Evolutionary conservation across 2,113 vertebrate genomes (phyloP).

Genomic region (Geococcyx californianus): DNA sequence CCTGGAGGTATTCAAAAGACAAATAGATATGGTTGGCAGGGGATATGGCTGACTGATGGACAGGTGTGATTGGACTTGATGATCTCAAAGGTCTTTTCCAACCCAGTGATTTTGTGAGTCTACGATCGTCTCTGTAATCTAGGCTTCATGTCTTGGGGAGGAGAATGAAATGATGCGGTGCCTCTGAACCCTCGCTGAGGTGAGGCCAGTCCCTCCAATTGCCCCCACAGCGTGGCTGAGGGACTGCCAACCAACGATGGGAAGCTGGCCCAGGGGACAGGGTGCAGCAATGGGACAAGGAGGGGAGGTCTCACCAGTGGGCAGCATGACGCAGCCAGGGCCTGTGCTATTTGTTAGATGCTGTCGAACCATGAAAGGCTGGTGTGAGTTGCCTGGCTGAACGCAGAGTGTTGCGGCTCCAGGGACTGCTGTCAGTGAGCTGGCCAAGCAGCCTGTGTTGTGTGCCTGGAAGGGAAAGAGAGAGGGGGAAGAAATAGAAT

Average conservation of each 20-base stretch:
- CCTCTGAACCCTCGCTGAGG: fast-evolving
- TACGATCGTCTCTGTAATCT: fast-evolving
- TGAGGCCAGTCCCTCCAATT: neutral
- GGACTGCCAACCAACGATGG: too few species aligned
- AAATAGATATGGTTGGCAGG: too few species aligned
- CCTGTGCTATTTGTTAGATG: fast-evolving
- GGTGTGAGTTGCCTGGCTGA: fast-evolving
- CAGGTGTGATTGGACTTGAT: too few species aligned
- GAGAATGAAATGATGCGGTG: fast-evolving
- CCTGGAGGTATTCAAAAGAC: too few species aligned
- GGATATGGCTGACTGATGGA: too few species aligned
- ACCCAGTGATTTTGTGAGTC: too few species aligned
- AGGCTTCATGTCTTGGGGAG: neutral
- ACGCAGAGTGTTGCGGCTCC: fast-evolving
- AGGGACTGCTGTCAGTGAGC: fast-evolving
- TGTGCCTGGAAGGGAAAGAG: fast-evolving
- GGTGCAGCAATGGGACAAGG: too few species aligned
- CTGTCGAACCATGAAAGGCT: fast-evolving
- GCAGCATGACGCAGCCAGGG: fast-evolving
- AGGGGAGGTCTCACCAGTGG: fast-evolving
- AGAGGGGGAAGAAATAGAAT: fast-evolving
- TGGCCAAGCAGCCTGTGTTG: fast-evolving
- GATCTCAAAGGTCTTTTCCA: too few species aligned
- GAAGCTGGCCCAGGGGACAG: neutral
- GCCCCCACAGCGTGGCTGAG: too few species aligned